Evolutionary conservation across 2,888 invertebrate species (phyloP).

Genomic region (Drosophila diplacantha): DNA sequence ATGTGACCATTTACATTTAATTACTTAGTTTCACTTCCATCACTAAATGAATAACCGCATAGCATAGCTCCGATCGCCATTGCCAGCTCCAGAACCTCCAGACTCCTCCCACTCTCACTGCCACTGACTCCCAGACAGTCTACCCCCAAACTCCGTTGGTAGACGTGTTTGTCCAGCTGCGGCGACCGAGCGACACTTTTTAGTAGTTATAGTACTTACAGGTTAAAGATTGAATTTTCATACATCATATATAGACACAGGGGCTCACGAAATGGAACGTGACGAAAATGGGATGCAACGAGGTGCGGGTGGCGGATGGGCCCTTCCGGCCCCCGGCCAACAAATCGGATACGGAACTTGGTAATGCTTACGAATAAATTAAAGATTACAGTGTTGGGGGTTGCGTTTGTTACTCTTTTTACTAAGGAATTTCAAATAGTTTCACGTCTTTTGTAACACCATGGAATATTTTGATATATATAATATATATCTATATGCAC

Average conservation of each 20-base stretch:
- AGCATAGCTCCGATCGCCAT: conserved; percentile 16
- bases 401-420: conserved; percentile 24
- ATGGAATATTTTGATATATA: conserved; percentile 38
- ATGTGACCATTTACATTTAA: conserved; percentile 45
- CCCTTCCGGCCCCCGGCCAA: not conserved
- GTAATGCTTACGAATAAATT: conserved; percentile 21
- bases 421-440: conserved; percentile 62
- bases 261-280: conserved; percentile 8
- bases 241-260: conserved; percentile 22
- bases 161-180: conserved; percentile 5
- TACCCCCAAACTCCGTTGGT: not conserved
- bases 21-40: conserved; percentile 34
- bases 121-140: not conserved
- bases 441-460: conserved; percentile 58
- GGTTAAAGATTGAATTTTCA: conserved; percentile 25
- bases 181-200: conserved; percentile 16
- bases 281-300: conserved; percentile 4
- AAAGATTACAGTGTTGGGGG: conserved; percentile 11
- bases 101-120: conserved; percentile 2
- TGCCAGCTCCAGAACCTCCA: not conserved
- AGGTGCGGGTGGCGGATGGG: not conserved
- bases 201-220: conserved; percentile 30
- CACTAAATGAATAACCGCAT: conserved; percentile 36
- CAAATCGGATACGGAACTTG: conserved; percentile 7
- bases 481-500: conserved; percentile 22